A percentile compares a stretch with the other conserved stretches of the same genome.
phyloP scores from a whole-genome alignment of 2,888 invertebrate genomes.

The Himalopsyche tibetana region DNA sequence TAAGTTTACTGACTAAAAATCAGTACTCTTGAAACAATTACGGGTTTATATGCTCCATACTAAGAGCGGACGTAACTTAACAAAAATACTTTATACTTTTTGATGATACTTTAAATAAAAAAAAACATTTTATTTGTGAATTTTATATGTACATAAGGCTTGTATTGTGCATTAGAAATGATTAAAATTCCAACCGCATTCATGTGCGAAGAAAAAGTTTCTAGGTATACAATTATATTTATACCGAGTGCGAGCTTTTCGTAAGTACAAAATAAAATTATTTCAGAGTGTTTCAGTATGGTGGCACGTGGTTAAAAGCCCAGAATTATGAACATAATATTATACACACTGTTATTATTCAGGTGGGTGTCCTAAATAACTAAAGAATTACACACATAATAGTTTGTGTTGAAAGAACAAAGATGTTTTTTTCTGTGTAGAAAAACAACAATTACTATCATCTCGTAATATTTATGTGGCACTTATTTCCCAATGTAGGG shows the following conservation, averaged over 20 bases:
- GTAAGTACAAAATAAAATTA: conserved; percentile 40
- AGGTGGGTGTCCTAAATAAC: conserved; percentile 1
- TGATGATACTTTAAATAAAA: too few species aligned
- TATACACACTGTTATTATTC: conserved; percentile 29
- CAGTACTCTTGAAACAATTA: too few species aligned
- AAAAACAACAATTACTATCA: neutral
- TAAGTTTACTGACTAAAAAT: too few species aligned
- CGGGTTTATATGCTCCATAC: too few species aligned
- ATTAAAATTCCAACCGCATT: conserved; percentile 16
- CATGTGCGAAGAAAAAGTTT: neutral
- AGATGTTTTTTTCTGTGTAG: neutral
- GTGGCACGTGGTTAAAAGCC: conserved; percentile 31
- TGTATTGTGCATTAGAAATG: neutral
- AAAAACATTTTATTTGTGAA: neutral
- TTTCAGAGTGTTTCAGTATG: conserved; percentile 15
- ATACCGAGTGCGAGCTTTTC: neutral
- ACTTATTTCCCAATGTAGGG: too few species aligned
- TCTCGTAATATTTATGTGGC: too few species aligned
- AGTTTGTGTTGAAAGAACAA: too few species aligned
- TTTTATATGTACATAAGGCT: neutral
- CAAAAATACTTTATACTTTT: too few species aligned
- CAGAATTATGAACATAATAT: neutral
- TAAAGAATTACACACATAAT: neutral
- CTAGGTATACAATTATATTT: neutral
- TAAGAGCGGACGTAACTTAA: too few species aligned